Evolutionary conservation across 2,797 vertebrate species (phyloP), one percentile per base, ranked within the genome.

Genomic region (Picus viridis): DNA sequence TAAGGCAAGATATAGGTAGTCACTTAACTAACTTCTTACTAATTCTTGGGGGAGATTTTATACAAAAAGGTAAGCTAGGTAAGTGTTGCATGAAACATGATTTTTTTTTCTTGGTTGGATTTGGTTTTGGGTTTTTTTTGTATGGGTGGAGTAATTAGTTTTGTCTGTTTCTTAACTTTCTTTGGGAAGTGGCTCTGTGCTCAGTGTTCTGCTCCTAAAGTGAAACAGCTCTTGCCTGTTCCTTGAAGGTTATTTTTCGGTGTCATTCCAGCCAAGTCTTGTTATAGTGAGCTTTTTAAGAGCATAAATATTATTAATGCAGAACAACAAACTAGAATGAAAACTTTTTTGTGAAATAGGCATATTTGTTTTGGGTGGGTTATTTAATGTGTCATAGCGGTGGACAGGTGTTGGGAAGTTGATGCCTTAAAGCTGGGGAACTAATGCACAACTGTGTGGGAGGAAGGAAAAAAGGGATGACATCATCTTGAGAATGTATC

Each of bases 221-320:
- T 72, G 87, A 80, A 95, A 89, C 72, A 89, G 32, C 88, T 94
- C 65, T 88, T 94, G 41, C 12, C 78, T 90, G 5, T 85, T 92
- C 36, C 54, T 83, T 74, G 57, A 77, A 70, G 56, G 56, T 81
- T 9, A 2, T 76, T 47, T 36, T 20, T 34, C 2, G 63, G 12
- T 81, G 27, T 54, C 12, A 16, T 94, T 95, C 81, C 41, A 85
- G 86, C 41, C 58, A 80, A 47, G 32, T 93, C 78, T 85, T 94
- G 86, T 74, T 90, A 41, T 3, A 71, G 19, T 71, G 45, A 62
- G 30, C 63, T 92, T 92, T 85, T 87, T 62, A 92, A 69, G 16
- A 89, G n/a, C 51, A 8, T 68, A 71, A 84, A 29, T 77, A 62
- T 36, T 88, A 78, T 61, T 7, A 73, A 36, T 22, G 22, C 19